A percentile compares a stretch with the other conserved stretches of the same genome.
Conservation (phyloP, 2,888 invertebrate species). For the Himalopsyche japonica region DNA sequence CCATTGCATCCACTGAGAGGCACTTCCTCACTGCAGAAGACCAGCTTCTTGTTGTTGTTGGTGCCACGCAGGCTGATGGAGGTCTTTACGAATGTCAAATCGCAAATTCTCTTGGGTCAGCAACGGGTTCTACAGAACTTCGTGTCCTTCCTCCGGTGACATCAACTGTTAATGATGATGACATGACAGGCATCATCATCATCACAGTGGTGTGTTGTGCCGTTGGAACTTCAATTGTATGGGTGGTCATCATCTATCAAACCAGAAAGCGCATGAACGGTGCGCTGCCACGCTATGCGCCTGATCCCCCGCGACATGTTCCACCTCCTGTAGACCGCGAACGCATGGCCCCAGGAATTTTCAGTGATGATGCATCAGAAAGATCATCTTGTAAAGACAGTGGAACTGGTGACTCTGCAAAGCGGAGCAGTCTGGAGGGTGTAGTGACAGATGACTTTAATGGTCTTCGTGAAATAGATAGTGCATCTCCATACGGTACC, state of each 20-base stretch:
- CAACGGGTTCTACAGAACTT: constrained; percentile 72
- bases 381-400: constrained; percentile 79
- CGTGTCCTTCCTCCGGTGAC: constrained; percentile 67
- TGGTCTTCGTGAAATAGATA: constrained; percentile 1
- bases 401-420: constrained; percentile 79
- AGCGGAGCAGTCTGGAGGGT: constrained; percentile 70
- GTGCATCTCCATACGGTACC: constrained; percentile 6
- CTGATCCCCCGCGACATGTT: constrained; percentile 58
- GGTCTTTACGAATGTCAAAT: constrained; percentile 90
- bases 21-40: constrained; percentile 87
- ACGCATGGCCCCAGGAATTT: constrained; percentile 47
- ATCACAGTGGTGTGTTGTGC: constrained; percentile 90
- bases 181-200: constrained; percentile 84
- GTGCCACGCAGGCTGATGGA: constrained; percentile 75
- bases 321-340: constrained; percentile 45
- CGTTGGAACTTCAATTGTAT: constrained; percentile 86
- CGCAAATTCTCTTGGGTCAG: constrained; percentile 80
- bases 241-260: constrained; percentile 90
- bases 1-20: constrained; percentile 73
- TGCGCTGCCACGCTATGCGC: constrained; percentile 54
- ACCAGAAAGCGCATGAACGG: constrained; percentile 70
- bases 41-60: constrained; percentile 85
- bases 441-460: constrained; percentile 48
- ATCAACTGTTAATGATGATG: constrained; percentile 66
- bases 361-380: constrained; percentile 72